These are phyloP conservation scores for Thamnophis elegans DNA, from an alignment of 2,797 vertebrate species.

Conservation along the genomic window DNA sequence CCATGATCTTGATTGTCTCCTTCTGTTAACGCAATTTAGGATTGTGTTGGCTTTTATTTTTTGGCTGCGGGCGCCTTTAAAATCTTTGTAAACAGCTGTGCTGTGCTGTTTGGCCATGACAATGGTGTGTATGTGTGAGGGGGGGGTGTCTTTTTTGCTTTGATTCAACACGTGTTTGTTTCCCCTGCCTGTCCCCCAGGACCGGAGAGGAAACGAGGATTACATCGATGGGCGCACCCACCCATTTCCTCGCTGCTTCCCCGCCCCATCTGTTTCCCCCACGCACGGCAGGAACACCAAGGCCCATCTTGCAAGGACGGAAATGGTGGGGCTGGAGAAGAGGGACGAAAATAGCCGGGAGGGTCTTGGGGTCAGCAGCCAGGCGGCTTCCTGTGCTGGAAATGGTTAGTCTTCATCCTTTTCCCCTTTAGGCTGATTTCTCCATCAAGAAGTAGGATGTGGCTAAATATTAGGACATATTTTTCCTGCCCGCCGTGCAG, in stretches of 20 bases:
- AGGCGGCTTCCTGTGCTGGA: background rate
- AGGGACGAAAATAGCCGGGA: background rate
- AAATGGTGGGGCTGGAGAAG: background rate
- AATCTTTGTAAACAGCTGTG: too few species aligned
- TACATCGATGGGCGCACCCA: background rate
- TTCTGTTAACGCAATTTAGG: too few species aligned
- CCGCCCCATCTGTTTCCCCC: constrained; percentile 25
- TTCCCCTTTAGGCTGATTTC: background rate
- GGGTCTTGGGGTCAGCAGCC: constrained; percentile 1
- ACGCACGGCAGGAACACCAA: background rate
- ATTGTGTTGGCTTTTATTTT: too few species aligned
- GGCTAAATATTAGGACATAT: background rate
- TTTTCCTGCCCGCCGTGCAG: background rate
- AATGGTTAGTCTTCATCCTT: background rate
- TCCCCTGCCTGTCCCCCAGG: constrained; percentile 18
- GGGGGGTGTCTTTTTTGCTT: constrained; percentile 21
- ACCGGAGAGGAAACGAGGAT: constrained; percentile 34
- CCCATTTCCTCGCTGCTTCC: constrained; percentile 51
- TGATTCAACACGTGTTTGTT: constrained; percentile 26
- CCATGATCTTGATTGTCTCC: too few species aligned
- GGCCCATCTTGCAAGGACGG: constrained; percentile 12
- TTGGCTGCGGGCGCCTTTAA: too few species aligned
- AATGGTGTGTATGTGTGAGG: background rate
- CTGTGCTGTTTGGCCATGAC: background rate
- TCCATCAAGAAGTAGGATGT: background rate